Base-by-base conservation (phyloP, 2,113 vertebrate species). In the Columbina picui region DNA sequence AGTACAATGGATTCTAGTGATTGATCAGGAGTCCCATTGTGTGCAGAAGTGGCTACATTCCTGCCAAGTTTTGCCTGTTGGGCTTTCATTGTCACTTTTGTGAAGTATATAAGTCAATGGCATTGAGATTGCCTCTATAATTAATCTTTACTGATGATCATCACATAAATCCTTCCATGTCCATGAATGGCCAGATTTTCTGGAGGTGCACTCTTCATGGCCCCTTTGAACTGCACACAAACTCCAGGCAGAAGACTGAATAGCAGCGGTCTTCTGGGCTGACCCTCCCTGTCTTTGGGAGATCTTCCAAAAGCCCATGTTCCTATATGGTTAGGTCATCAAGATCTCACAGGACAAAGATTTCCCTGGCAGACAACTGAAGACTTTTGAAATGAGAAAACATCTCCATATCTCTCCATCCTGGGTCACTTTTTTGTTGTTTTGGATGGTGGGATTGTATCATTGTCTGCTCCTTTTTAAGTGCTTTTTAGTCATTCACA, bases 201-300 rank as follows among this genome's bases (percentile, higher is more conserved):
- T 82, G 52, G 14, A 90, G 20, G 27, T 68, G 7, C 15, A 32
- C 3, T 67, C 36, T 53, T 18, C 6, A 1, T 65, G 36, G 3
- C 14, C 5, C 12, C 17, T 70, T 67, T 70, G 18, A 13, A 81
- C 22, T 50, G 43, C 43, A 23, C 30, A 38, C 7, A 56, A 45
- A 11, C 4, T 71, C 27, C 27, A 55, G 55, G 7, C 53, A 34
- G 22, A 68, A 81, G 29, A 10, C 23, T 75, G 61, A 61, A 25
- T 30, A 74, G n/a, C 1, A 38, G 3, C 20, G 11, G 67, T 60
- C 4, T 84, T 67, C 47, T 75, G 49, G 53, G 23, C 49, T 84
- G 34, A 57, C 0, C 0, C 7, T 55, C 13, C 43, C 9, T 1
- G 1, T 74, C 41, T 70, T 13, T 74, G 21, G 7, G 25, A 49